Base-by-base conservation (phyloP, 2,113 vertebrate genomes). In the Rhynchopsitta pachyrhyncha region DNA sequence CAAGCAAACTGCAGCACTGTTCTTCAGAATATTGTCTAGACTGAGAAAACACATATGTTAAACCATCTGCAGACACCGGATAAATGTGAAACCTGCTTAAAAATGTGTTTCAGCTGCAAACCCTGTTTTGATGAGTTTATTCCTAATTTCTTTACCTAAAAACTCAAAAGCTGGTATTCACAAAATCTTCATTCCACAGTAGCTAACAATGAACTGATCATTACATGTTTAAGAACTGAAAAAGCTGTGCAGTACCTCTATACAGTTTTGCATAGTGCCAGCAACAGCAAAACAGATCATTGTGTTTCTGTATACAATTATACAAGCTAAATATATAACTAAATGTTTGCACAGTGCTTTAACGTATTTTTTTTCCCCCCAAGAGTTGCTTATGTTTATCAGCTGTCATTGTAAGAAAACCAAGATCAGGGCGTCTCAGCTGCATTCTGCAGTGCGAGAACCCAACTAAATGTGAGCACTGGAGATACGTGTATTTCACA, bases 401-500 rank as follows among this genome's bases (percentile, higher is more conserved):
- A 86, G 46, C 24, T 91, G 31, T 10, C 1, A 3, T 10, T 6
- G 6, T 7, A 37, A 70, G 67, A 59, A 68, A 23, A 57, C 11
- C 7, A 29, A 44, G 59, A 60, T 25, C 10, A 16, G 31, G 18
- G 15, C 41, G 37, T 42, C 57, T 68, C 52, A 53, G 29, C 20
- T 41, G 31, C 27, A 18, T 19, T 63, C 33, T 46, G 44, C 11
- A 42, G 28, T 8, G 46, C 17, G 63, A 57, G 49, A 41, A 76
- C 9, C 12, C 64, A 69, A 33, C 7, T n/a, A 70, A 73, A 70
- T 1, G 3, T 37, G 25, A 49, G 11, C 31, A 41, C 33, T 18
- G 24, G 27, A 29, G 31, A 50, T 33, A 52, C 0, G 1, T 2
- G 17, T 11, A 28, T 16, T 11, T 17, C 49, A 5, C 7, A 67